Base-by-base conservation (phyloP, 2,113 vertebrate species). In the Pterocles burchelli region DNA sequence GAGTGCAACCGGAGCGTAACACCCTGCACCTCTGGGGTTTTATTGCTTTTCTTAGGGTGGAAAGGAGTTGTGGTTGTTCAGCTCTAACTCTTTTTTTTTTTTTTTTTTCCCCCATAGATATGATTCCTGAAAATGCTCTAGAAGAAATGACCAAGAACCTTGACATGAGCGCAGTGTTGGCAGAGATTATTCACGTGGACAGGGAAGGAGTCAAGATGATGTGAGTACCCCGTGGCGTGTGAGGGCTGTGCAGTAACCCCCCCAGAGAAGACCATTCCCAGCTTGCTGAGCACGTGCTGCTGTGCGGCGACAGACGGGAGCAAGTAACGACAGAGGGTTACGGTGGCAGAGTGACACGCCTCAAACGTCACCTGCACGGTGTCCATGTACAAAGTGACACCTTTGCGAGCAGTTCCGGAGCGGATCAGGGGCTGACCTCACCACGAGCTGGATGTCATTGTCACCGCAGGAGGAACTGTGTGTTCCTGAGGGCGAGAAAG, bases 71-170 rank as follows among this genome's bases (percentile, higher is more conserved):
- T 17, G 41, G 7, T 45, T 73, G 20, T n/a, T 73, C 28, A 28
- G 22, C 33, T 51, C 13, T 80, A 10, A 77, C 41, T 41, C 14
- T 15, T 9, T 49, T 41, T 36, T 45, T 34, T 65, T 52, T 25
- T 6, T 18, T n/a, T n/a, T n/a, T n/a, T n/a, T n/a, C n/a, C n/a
- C n/a, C n/a, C 52, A 49, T 93, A 99, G 99, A 99, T 93, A 99
- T 99, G 99, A 99, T 99, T 96, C 99, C 99, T 94, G 99, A 99
- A 97, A 99, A 99, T 15, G 99, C 99, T 95, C 98, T 99, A 93
- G 99, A 99, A 96, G 99, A 99, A 96, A 99, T 99, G 97, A 99
- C 99, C 29, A 99, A 99, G 98, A 99, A 99, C 98, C 99, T 99
- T 72, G 99, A 99, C 85, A 99, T 99, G 72, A 99, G 98, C 31